Base-by-base conservation (phyloP, 2,888 invertebrate genomes). In the Aspidapion aeneum region DNA sequence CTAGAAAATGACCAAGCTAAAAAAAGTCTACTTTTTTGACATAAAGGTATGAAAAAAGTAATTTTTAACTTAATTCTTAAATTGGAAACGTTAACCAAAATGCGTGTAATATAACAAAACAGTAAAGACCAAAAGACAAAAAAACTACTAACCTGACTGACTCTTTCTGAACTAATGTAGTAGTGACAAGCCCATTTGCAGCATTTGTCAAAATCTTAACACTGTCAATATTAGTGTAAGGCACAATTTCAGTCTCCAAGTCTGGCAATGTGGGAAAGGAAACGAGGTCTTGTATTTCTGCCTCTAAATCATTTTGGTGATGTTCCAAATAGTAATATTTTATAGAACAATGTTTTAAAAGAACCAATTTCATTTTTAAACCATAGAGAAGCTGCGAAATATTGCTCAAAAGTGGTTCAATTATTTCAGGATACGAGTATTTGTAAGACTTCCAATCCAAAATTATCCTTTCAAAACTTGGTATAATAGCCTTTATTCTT, bases 361-460 rank as follows among this genome's bases (percentile, higher is more conserved):
- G 3, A 60, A 84, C 83, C 56, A 83, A 84, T 18, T 90, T 73
- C 16, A 84, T 76, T 52, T 83, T 84, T 19, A 89, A 79, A 1
- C 90, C 90, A 68, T 86, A 86, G 1, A 85, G 79, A 64, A 91
- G 83, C 79, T 90, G 88, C 0, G 86, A 83, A 5, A 92, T 75
- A 0, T 90, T 88, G 61, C 85, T 82, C 57, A 90, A 81, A 18
- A 94, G 79, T 0, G 94, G 93, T 64, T 87, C 84, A 0, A 90
- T 84, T 59, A 96, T 81, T 76, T 96, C 96, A 0, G 90, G 90
- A 74, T 93, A 94, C n/a, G 86, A 86, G 1, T 85, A 81, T 0
- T 84, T 80, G 74, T 86, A 90, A 1, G 73, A 77, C 20, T 86
- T 82, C 21, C 89, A 74, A 72, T 83, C 84, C 57, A 81, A 82